A percentile compares a stretch with the other conserved stretches of the same genome.
Conservation (phyloP, 2,113 vertebrate genomes). For the Strix aluco region DNA sequence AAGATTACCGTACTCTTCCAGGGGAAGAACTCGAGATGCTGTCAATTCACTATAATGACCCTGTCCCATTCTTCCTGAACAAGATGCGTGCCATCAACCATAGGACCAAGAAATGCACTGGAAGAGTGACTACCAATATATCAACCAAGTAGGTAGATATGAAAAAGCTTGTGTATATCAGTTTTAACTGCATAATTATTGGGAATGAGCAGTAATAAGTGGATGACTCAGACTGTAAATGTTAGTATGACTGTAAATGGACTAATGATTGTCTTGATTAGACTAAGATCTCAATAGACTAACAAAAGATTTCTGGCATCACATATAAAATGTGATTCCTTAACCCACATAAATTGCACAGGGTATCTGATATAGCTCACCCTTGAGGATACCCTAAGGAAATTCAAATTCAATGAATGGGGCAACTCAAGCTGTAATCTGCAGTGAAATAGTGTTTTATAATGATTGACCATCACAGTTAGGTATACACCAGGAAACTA, state of each 20-base stretch:
- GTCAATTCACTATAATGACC: neutral
- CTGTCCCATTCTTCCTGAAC: neutral
- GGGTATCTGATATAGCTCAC: neutral
- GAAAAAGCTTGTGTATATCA: neutral
- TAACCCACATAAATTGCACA: neutral
- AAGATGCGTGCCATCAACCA: neutral
- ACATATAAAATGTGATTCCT: neutral
- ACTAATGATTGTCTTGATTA: neutral
- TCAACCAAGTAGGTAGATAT: neutral
- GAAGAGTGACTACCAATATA: neutral
- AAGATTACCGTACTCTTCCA: neutral
- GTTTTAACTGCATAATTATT: neutral
- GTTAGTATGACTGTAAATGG: neutral
- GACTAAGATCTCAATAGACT: neutral
- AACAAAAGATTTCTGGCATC: neutral
- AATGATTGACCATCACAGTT: neutral
- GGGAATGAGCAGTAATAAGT: neutral
- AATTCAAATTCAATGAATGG: neutral
- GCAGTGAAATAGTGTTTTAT: neutral
- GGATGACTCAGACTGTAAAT: neutral
- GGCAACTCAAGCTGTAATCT: neutral
- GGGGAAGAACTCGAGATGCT: neutral
- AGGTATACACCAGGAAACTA: neutral
- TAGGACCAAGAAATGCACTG: neutral
- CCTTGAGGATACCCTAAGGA: neutral